phyloP scores from a whole-genome alignment of 2,113 vertebrate species.

The Octodon degus region DNA sequence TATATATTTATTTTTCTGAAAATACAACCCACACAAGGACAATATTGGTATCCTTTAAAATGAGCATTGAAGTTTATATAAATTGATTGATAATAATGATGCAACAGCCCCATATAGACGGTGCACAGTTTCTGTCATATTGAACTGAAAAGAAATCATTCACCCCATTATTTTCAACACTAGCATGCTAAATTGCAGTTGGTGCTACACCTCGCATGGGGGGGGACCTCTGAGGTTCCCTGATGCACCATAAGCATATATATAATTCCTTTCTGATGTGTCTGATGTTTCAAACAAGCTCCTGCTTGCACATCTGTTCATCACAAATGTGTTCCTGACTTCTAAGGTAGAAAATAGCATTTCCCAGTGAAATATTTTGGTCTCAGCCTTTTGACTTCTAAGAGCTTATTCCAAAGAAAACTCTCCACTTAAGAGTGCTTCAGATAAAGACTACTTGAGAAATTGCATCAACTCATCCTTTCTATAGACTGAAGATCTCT shows the following conservation, averaged over 20 bases:
- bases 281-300: background rate
- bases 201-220: background rate
- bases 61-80: slow-evolving; percentile 41
- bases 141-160: slow-evolving; percentile 17
- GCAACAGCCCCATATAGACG: background rate
- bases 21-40: background rate
- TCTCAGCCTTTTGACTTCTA: background rate
- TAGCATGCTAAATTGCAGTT: background rate
- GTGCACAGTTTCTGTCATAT: background rate
- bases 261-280: background rate
- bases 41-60: background rate
- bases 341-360: background rate
- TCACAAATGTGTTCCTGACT: background rate
- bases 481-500: background rate
- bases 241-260: no score
- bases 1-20: background rate
- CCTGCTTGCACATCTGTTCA: background rate
- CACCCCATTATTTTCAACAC: slow-evolving; percentile 6
- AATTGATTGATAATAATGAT: background rate
- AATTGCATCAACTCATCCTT: background rate
- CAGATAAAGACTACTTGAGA: background rate
- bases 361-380: background rate
- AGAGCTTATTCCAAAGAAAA: background rate
- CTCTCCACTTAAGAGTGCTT: background rate
- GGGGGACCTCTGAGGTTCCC: background rate